These are phyloP conservation scores for Brachyrhaphis roseni DNA, from an alignment of 2,797 vertebrate species.

Conservation along the genomic window DNA sequence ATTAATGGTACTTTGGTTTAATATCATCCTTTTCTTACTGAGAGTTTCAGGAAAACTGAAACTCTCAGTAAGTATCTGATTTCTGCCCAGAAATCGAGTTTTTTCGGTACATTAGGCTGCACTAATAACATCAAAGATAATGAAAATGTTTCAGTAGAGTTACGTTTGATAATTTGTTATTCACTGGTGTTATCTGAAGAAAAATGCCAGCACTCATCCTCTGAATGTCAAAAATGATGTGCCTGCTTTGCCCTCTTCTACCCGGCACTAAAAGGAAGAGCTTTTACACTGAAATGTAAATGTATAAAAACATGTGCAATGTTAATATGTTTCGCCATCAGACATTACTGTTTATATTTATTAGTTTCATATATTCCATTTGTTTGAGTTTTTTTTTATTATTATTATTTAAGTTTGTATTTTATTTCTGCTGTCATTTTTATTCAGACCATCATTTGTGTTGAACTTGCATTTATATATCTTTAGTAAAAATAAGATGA, in stretches of 20 bases:
- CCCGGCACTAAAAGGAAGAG: conserved; percentile 33
- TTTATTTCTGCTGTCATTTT: conserved; percentile 3
- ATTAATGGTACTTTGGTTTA: conserved; percentile 23
- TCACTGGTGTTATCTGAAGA: conserved; percentile 17
- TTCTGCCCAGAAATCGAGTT: too few relatives aligned
- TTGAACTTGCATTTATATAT: conserved; percentile 36
- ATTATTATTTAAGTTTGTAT: conserved; percentile 20
- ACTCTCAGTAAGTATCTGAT: too few relatives aligned
- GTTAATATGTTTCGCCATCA: conserved; percentile 17
- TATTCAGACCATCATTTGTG: conserved; percentile 12
- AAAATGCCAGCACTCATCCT: conserved; percentile 43
- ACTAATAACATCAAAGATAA: conserved; percentile 13
- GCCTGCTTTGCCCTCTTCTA: conserved; percentile 34
- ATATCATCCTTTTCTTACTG: conserved; percentile 18
- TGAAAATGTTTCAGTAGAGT: not conserved
- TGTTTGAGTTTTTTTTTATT: not conserved
- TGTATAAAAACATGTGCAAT: conserved; percentile 37
- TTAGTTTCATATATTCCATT: conserved; percentile 14
- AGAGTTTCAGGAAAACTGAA: conserved; percentile 9
- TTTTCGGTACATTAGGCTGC: not conserved
- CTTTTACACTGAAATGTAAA: conserved; percentile 13
- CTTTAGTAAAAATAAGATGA: conserved; percentile 61
- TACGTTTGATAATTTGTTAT: conserved; percentile 2
- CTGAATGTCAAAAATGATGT: conserved; percentile 52
- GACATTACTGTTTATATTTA: conserved; percentile 2